Base-by-base conservation (phyloP, 2,113 vertebrate species). In the Maccullochella peelii region DNA sequence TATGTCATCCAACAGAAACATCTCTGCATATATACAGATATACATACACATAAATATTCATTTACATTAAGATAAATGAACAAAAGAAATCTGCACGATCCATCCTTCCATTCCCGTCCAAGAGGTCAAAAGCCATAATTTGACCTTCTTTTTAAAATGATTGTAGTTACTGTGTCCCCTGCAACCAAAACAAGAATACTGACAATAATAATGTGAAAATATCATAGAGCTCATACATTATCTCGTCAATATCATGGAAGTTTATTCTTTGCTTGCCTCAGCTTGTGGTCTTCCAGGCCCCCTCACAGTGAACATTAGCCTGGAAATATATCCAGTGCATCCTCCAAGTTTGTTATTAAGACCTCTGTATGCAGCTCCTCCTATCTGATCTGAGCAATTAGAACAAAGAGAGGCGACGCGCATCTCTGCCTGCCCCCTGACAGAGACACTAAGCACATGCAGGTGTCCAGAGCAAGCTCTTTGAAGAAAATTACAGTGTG, bases 401-500 rank as follows among this genome's bases (percentile, higher is more conserved):
- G 73, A 91, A 86, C 78, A 89, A 88, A 90, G 76, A 82, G 68
- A 81, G 77, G 73, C 77, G 1, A 68, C 14, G 11, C 55, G 85
- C 2, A 23, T 67, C 57, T 83, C 79, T 68, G 76, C 69, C 86
- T 15, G 79, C 67, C 88, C 85, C 86, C 85, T 89, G 76, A 91
- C 89, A 93, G 91, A 86, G 91, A 94, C 57, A 85, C 88, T 93
- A 93, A 96, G 91, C 80, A 84, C 91, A 80, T 84, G 94, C 95
- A 95, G 95, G 94, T 96, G 95, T 93, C 90, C 88, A 86, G 79
- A 77, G 68, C 71, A 79, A 38, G 79, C 76, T 90, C 83, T 88
- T 87, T 87, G 77, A 87, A 89, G 86, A 62, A 95, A 95, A 96
- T 96, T 95, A 94, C 85, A 94, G 94, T 83, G 92, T 82, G 85